Percentiles rank a stretch among this genome's conserved stretches.
phyloP scores from a whole-genome alignment of 1,140 invertebrate genomes.

The Melitaea cinxia region DNA sequence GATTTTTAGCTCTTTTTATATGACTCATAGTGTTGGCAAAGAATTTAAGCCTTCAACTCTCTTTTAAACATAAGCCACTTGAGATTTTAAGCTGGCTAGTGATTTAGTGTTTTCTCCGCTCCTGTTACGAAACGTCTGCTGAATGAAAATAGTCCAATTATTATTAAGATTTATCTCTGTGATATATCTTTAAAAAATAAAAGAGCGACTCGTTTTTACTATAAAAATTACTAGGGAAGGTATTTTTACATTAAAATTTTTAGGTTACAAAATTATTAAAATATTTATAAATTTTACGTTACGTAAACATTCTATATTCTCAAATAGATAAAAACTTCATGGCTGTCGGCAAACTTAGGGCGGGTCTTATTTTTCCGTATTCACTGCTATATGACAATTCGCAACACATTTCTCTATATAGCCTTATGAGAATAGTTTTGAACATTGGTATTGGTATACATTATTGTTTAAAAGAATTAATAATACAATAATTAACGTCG shows the following conservation, averaged over 20 bases:
- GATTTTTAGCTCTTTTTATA: background rate
- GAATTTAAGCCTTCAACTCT: slow-evolving; percentile 42
- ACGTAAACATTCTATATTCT: slow-evolving; percentile 5
- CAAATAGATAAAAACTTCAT: slow-evolving; percentile 3
- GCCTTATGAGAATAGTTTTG: background rate
- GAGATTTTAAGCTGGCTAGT: slow-evolving; percentile 40
- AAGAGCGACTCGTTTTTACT: background rate
- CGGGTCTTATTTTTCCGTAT: slow-evolving; percentile 11
- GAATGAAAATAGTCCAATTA: slow-evolving; percentile 1
- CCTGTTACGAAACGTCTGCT: slow-evolving; percentile 8
- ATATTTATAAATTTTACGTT: slow-evolving; percentile 12
- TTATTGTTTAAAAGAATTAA: slow-evolving; percentile 34
- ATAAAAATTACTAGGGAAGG: background rate
- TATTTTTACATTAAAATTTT: background rate
- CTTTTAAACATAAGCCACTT: slow-evolving; percentile 51
- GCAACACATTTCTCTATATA: background rate
- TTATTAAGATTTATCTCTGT: background rate
- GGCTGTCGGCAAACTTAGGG: slow-evolving; percentile 7
- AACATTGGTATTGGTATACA: background rate
- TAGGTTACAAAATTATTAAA: background rate
- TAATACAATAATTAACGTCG: slow-evolving; percentile 70
- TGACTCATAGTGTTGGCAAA: background rate
- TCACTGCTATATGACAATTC: background rate
- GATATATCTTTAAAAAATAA: background rate
- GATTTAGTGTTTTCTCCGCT: slow-evolving; percentile 45